phyloP scores from a whole-genome alignment of 2,888 invertebrate genomes.

The Melanostoma mellinum region DNA sequence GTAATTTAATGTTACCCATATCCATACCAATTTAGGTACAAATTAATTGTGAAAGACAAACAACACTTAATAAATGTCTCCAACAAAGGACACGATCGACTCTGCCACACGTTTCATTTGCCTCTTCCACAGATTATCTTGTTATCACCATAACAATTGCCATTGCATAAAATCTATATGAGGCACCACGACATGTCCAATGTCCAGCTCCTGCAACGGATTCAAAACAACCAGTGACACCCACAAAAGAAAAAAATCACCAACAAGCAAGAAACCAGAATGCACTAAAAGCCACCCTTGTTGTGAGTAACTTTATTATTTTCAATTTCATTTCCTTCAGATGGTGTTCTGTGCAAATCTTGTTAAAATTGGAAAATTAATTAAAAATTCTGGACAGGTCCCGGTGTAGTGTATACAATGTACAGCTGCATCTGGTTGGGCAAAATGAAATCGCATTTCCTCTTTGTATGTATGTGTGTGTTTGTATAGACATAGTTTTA shows the following conservation, averaged over 20 bases:
- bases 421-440: slow-evolving; percentile 37
- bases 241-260: neutral
- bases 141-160: no score
- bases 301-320: slow-evolving; percentile 68
- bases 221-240: no score
- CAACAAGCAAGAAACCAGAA: slow-evolving; percentile 51
- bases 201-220: no score
- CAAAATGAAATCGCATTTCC: slow-evolving; percentile 14
- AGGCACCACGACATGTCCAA: no score
- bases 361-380: slow-evolving; percentile 71
- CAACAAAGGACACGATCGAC: no score
- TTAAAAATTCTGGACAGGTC: slow-evolving; percentile 70
- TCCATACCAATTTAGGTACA: no score
- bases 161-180: no score
- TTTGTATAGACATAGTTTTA: neutral
- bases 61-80: no score
- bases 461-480: neutral
- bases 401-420: neutral
- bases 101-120: no score
- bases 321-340: slow-evolving; percentile 61
- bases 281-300: slow-evolving; percentile 61
- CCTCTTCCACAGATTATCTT: no score
- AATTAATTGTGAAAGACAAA: no score
- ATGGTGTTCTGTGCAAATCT: slow-evolving; percentile 68
- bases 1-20: no score